A percentile compares a stretch with the other conserved stretches of the same genome.
These are phyloP conservation scores for Pardalotus punctatus DNA, from an alignment of 2,113 vertebrate genomes.

Conservation along the genomic window DNA sequence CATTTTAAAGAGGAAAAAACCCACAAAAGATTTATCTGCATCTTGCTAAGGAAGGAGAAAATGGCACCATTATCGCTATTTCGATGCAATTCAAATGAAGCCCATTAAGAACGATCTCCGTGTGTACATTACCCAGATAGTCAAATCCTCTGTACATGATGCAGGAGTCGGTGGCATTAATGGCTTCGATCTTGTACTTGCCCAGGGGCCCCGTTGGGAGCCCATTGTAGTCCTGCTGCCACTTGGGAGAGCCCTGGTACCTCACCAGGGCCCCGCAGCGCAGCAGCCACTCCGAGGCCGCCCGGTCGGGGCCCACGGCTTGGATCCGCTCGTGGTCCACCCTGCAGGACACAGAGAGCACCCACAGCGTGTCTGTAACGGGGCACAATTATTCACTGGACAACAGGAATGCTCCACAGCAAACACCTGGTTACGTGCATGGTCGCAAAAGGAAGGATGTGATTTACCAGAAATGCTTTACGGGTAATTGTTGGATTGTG, in stretches of 20 bases:
- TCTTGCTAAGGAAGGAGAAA: neutral
- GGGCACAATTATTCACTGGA: neutral
- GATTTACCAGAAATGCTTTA: neutral
- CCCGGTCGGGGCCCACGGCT: constrained; percentile 86
- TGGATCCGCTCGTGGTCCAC: constrained; percentile 91
- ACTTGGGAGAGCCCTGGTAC: constrained; percentile 85
- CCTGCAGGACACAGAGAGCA: constrained; percentile 61
- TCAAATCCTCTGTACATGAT: constrained; percentile 95
- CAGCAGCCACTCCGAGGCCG: constrained; percentile 93
- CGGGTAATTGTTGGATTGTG: rapidly evolving
- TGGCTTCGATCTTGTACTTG: constrained; percentile 87
- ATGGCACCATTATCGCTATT: rapidly evolving
- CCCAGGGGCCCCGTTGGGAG: constrained; percentile 85
- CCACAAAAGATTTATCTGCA: rapidly evolving
- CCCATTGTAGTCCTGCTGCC: constrained; percentile 91
- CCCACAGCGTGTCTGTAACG: rapidly evolving
- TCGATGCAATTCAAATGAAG: neutral
- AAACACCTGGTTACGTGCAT: rapidly evolving
- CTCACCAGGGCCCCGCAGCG: constrained; percentile 90
- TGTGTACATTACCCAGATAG: constrained; percentile 80
- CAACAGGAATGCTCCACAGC: neutral
- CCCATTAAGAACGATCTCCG: rapidly evolving
- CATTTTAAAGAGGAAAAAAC: neutral
- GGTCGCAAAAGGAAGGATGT: neutral
- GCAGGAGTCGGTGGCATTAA: constrained; percentile 91